Percentiles rank a stretch among this genome's conserved stretches.
Conservation (phyloP, 2,888 invertebrate species). For the Blomia tropicalis region DNA sequence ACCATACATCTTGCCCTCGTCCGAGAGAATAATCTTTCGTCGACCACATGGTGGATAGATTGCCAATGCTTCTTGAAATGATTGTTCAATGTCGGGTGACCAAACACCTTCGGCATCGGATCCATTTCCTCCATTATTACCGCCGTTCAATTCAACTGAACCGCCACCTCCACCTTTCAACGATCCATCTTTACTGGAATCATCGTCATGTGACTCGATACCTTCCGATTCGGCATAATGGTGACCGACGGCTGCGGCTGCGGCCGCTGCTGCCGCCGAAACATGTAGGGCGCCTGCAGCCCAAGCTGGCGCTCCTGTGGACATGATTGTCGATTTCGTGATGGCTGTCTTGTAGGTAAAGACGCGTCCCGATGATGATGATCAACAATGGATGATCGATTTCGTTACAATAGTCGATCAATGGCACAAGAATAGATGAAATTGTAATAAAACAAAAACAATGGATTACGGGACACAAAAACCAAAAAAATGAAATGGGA, state of each 20-base stretch:
- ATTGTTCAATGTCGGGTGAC: constrained; percentile 99
- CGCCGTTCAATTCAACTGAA: constrained; percentile 16
- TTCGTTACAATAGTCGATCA: neutral
- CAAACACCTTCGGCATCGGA: constrained; percentile 96
- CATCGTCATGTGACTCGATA: constrained; percentile 24
- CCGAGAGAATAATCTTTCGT: constrained; percentile 96
- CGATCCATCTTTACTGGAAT: constrained; percentile 26
- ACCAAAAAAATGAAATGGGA: neutral
- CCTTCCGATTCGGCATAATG: constrained; percentile 22
- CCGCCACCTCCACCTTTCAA: constrained; percentile 21
- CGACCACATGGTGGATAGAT: constrained; percentile 99
- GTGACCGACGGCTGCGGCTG: constrained; percentile 1
- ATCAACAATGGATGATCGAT: neutral
- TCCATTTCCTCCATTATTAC: constrained; percentile 29
- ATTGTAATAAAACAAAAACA: neutral
- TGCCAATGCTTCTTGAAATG: constrained; percentile 97
- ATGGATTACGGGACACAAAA: neutral
- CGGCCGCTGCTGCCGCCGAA: constrained; percentile 16
- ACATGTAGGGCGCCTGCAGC: constrained; percentile 14
- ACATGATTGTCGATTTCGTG: constrained; percentile 22
- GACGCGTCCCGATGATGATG: too few species aligned
- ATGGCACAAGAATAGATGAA: neutral
- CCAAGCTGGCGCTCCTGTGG: constrained; percentile 19
- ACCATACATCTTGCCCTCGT: constrained; percentile 99
- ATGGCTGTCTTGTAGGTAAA: neutral